These are phyloP conservation scores for Globia sparganii DNA, from an alignment of 2,888 invertebrate species.

Conservation along the genomic window DNA sequence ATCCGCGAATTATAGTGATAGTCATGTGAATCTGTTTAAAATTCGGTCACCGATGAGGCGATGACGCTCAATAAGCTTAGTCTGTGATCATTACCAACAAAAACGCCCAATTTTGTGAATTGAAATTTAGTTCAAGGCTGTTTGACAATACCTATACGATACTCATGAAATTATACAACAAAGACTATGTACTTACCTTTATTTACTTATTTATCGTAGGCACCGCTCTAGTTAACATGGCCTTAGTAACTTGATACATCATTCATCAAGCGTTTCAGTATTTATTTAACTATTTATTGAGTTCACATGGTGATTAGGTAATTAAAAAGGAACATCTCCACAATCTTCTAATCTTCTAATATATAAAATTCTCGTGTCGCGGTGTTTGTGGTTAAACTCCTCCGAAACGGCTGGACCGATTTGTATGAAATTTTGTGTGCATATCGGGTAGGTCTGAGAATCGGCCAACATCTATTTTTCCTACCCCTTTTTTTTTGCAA, in stretches of 20 bases:
- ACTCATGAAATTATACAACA: background rate
- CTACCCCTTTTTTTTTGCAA: too few relatives aligned
- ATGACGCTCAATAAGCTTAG: background rate
- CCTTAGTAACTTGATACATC: conserved; percentile 5
- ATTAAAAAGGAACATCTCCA: too few relatives aligned
- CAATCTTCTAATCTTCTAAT: too few relatives aligned
- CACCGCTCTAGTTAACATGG: conserved; percentile 29
- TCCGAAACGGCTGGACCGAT: too few relatives aligned
- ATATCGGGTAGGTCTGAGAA: too few relatives aligned
- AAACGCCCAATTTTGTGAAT: conserved; percentile 4
- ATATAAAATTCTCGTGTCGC: too few relatives aligned
- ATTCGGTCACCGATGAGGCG: background rate
- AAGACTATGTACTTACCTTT: conserved; percentile 7
- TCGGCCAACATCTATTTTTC: too few relatives aligned
- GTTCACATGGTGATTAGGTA: background rate
- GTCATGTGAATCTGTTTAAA: background rate
- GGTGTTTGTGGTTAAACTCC: too few relatives aligned
- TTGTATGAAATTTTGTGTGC: too few relatives aligned
- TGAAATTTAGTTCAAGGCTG: conserved; percentile 6
- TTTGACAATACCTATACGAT: background rate
- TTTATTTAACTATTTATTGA: conserved; percentile 18
- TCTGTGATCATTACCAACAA: background rate
- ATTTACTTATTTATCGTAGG: conserved; percentile 5
- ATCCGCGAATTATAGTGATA: background rate
- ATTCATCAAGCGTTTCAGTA: conserved; percentile 3